phyloP scores from a whole-genome alignment of 2,888 invertebrate genomes.

The Agrochola litura region DNA sequence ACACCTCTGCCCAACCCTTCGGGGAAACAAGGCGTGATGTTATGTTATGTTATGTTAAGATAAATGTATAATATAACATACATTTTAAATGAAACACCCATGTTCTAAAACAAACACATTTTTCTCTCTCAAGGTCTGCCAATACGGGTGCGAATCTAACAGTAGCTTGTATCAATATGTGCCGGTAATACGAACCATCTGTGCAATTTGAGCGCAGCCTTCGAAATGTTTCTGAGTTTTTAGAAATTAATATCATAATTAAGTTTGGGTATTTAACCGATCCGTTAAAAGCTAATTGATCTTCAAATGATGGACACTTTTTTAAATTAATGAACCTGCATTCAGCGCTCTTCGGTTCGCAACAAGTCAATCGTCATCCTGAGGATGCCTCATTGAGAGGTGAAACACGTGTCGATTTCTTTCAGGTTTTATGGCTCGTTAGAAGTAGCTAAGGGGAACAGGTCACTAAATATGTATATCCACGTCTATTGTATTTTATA shows the following conservation, averaged over 20 bases:
- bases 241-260: conserved; percentile 27
- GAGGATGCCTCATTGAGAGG: no score
- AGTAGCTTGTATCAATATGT: conserved; percentile 35
- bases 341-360: no score
- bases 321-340: not conserved
- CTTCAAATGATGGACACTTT: not conserved
- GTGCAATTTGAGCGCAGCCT: conserved; percentile 44
- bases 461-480: no score
- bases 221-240: conserved; percentile 27
- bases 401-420: no score
- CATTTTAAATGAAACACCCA: conserved; percentile 4
- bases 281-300: not conserved
- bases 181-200: conserved; percentile 29
- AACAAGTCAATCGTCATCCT: no score
- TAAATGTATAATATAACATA: not conserved
- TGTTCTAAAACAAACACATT: conserved; percentile 26
- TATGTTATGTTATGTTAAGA: no score
- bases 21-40: no score
- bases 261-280: not conserved
- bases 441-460: no score
- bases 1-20: no score
- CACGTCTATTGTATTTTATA: no score
- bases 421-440: no score
- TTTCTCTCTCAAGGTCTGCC: conserved; percentile 38
- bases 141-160: conserved; percentile 45